Evolutionary conservation across 1,140 invertebrate genomes (phyloP), one percentile per base, ranked within the genome.

Genomic region (Drosophila malerkotliana): DNA sequence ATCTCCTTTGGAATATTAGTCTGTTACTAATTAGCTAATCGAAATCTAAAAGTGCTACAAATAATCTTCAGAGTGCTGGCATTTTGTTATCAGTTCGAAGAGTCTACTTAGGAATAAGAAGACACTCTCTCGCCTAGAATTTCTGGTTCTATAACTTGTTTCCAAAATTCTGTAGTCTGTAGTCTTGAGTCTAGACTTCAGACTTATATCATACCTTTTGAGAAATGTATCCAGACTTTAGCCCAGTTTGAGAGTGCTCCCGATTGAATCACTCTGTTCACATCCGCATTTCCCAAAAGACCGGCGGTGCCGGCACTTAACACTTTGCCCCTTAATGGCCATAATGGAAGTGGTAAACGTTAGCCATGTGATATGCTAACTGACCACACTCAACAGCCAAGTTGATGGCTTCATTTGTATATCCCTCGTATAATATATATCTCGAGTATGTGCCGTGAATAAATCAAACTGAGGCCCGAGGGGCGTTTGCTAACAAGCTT

Each of bases 331-430:
- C 30, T 26, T 47, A 55, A 47, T 63, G 32, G n/a, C 3, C 30
- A 48, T 47, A 56, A 56, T 63, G 52, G 41, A 14, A n/a, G n/a
- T 15, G 41, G n/a, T 4, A 7, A 3, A n/a, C 9, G 14, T 18
- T 18, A 49, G 12, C 32, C 66, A 69, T 68, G 64, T 69, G 66
- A 69, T 26, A 69, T 51, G 59, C 59, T 64, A 67, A 67, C 63
- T 67, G 63, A 67, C 63, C 63, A 67, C 59, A 44, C 63, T 67
- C 63, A 67, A 67, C 21, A 14, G 2, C 14, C 54, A 30, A 24
- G 41, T n/a, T 34, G 60, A 54, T 47, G 39, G 39, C 66, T 69
- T 57, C 30, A 68, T 68, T 55, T 34, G 55, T 34, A 37, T 12
- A 37, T 10, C 9, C 4, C 34, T 37, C 34, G 34, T 12, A 37